Conservation (phyloP, 2,797 vertebrate species). For the Lagodon rhomboides region DNA sequence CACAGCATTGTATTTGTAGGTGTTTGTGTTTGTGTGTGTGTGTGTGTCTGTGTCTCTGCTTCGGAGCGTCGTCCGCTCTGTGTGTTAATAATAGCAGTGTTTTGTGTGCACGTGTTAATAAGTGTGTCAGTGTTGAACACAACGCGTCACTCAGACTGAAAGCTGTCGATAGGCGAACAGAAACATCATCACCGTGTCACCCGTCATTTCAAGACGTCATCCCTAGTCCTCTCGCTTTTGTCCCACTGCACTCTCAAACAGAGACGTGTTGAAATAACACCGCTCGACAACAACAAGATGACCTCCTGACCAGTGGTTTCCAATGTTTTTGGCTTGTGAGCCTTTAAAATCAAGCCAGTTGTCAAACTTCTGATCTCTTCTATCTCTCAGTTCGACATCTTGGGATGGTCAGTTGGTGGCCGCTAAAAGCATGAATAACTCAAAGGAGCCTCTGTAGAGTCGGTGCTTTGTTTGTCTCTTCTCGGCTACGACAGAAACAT, state of each 20-base stretch:
- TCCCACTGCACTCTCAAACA: slow-evolving; percentile 59
- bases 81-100: slow-evolving; percentile 61
- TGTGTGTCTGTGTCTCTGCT: slow-evolving; percentile 60
- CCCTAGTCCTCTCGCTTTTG: slow-evolving; percentile 38
- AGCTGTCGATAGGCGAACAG: slow-evolving; percentile 82
- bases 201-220: slow-evolving; percentile 54
- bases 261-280: slow-evolving; percentile 57
- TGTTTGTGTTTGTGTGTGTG: slow-evolving; percentile 60
- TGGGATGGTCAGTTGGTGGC: no score
- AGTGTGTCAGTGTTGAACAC: slow-evolving; percentile 79
- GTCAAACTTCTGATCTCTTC: no score
- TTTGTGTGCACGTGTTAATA: slow-evolving; percentile 55
- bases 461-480: no score
- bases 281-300: neutral
- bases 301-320: neutral
- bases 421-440: no score
- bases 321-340: neutral
- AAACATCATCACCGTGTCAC: slow-evolving; percentile 75
- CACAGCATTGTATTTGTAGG: slow-evolving; percentile 78
- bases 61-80: slow-evolving; percentile 41
- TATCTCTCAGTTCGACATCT: no score
- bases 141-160: slow-evolving; percentile 80
- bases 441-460: no score
- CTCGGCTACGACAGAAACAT: no score
- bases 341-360: neutral